These are phyloP conservation scores for Eupeodes corollae DNA, from an alignment of 1,140 invertebrate species.

Conservation along the genomic window DNA sequence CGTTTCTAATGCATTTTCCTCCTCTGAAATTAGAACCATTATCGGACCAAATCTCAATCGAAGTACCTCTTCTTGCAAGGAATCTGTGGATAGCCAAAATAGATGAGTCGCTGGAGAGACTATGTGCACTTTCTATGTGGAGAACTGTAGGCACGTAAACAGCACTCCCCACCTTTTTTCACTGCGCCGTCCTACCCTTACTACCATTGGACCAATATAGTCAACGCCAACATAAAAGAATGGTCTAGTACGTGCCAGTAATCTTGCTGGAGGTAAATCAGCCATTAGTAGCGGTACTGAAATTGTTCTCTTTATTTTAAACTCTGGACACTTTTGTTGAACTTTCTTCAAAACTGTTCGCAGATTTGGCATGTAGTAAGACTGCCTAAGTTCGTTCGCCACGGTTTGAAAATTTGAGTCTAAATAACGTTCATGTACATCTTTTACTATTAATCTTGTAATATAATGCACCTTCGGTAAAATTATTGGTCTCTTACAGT, in stretches of 20 bases:
- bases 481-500: too few species aligned
- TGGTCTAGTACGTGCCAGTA: constrained; percentile 1
- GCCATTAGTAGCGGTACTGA: neutral
- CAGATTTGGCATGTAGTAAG: too few species aligned
- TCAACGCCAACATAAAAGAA: constrained; percentile 6
- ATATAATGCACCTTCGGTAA: too few species aligned
- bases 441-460: too few species aligned
- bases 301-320: constrained; percentile 2
- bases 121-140: constrained; percentile 12
- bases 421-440: too few species aligned
- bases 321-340: constrained; percentile 3
- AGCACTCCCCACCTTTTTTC: constrained; percentile 16
- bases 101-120: constrained; percentile 6
- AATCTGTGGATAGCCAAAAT: constrained; percentile 11
- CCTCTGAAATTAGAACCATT: constrained; percentile 32
- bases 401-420: too few species aligned
- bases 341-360: too few species aligned
- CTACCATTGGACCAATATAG: constrained; percentile 8
- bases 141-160: constrained; percentile 16
- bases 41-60: constrained; percentile 22
- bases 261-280: neutral
- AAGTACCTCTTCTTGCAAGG: constrained; percentile 12
- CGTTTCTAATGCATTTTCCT: constrained; percentile 15
- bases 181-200: constrained; percentile 8
- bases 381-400: too few species aligned